Conservation (phyloP, 2,113 vertebrate species). For the Equus quagga region DNA sequence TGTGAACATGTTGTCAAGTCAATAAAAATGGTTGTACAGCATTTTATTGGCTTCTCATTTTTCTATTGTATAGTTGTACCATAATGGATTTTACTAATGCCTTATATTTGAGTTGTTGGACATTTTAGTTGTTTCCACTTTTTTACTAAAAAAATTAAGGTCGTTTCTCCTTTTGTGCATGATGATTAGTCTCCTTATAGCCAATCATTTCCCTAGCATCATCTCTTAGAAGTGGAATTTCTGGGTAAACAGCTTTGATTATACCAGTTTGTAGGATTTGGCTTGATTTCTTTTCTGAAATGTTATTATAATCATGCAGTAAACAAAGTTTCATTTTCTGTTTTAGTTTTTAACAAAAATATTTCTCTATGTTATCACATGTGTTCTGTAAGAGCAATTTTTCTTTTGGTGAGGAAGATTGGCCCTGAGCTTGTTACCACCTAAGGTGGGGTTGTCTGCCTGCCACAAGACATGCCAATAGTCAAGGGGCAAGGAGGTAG, state of each 20-base stretch:
- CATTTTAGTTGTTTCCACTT: background rate
- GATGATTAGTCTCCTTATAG: constrained; percentile 34
- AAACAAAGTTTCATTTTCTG: background rate
- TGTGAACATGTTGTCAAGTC: background rate
- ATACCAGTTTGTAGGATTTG: constrained; percentile 3
- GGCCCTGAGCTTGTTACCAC: too few relatives aligned
- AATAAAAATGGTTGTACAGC: constrained; percentile 2
- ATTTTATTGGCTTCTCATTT: constrained; percentile 17
- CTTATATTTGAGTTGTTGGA: background rate
- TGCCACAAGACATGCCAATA: too few relatives aligned
- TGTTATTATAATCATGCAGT: background rate
- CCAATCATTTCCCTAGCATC: background rate
- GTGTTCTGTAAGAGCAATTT: constrained; percentile 2
- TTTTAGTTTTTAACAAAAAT: constrained; percentile 36
- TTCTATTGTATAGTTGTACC: background rate
- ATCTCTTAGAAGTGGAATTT: constrained; percentile 45
- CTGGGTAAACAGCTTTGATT: background rate
- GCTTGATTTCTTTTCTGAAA: constrained; percentile 44
- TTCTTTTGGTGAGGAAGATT: background rate
- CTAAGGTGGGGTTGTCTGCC: too few relatives aligned
- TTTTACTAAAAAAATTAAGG: background rate
- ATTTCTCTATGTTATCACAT: background rate
- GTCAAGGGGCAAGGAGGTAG: too few relatives aligned
- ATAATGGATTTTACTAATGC: background rate
- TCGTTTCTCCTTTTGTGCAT: background rate